These are phyloP conservation scores for Caerostris darwini DNA, from an alignment of 1,140 invertebrate genomes.

Conservation along the genomic window DNA sequence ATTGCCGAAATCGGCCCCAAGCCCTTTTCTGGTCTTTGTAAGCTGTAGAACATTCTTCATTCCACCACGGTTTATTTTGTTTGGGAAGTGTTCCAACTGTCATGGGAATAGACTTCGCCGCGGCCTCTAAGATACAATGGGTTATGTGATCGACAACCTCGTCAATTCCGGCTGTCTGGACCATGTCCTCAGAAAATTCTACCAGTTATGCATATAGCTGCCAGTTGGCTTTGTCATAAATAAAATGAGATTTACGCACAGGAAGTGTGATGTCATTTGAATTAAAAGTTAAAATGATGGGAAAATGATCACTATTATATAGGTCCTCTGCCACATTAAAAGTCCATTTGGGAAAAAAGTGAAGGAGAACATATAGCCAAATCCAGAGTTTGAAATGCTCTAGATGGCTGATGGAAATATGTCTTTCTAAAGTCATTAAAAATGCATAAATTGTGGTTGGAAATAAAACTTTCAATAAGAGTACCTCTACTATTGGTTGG, in stretches of 20 bases:
- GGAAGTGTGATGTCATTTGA: background rate
- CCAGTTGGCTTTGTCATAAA: background rate
- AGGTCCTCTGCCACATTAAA: background rate
- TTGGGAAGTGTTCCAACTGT: no score
- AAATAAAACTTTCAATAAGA: background rate
- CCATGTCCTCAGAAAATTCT: no score
- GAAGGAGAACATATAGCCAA: background rate
- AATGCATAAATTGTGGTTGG: background rate
- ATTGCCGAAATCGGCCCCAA: no score
- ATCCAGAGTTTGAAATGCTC: background rate
- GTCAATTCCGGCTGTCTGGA: no score
- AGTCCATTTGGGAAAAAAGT: background rate
- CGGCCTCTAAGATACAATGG: no score
- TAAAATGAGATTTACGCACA: background rate
- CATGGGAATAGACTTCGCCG: no score
- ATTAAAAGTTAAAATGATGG: background rate
- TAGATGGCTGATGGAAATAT: background rate
- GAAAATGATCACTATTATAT: background rate
- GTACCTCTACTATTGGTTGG: background rate
- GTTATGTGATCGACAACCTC: no score
- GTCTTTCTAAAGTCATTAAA: background rate
- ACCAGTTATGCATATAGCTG: background rate
- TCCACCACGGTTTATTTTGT: no score
- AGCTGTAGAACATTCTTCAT: no score
- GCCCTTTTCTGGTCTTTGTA: no score